Evolutionary conservation across 2,113 vertebrate genomes (phyloP).

Genomic region (Rostratula benghalensis): DNA sequence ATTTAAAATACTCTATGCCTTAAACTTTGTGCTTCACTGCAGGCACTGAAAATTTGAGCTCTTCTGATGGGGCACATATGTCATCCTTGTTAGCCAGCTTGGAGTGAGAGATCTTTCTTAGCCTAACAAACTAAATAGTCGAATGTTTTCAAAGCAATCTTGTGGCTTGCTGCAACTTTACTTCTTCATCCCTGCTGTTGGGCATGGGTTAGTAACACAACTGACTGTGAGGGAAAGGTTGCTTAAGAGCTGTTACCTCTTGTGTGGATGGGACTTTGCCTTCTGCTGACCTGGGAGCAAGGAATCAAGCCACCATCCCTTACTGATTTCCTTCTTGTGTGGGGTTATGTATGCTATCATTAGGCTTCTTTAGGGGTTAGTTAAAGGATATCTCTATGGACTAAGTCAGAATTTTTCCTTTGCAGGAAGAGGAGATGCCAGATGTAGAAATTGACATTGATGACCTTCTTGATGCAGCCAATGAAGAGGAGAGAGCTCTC

Average conservation of each 20-base stretch:
- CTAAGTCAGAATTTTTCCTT: neutral
- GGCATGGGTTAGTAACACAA: neutral
- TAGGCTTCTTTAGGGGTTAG: neutral
- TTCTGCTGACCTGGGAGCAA: neutral
- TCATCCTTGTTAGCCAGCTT: neutral
- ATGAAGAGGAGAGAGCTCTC: conserved; percentile 90
- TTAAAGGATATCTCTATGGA: neutral
- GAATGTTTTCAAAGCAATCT: neutral
- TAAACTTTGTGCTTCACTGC: neutral
- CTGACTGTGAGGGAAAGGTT: neutral
- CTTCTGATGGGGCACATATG: neutral
- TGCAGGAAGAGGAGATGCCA: conserved; percentile 97
- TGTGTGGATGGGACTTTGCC: neutral
- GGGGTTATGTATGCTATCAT: neutral
- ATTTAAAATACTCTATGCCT: neutral
- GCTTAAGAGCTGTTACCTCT: neutral
- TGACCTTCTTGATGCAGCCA: conserved; percentile 91
- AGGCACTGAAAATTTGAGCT: neutral
- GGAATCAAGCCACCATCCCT: neutral
- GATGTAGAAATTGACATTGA: conserved; percentile 99
- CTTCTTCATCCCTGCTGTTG: neutral
- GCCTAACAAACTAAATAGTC: neutral
- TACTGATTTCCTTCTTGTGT: neutral
- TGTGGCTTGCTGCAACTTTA: neutral
- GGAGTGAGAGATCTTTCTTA: neutral